Conservation (phyloP, 2,113 vertebrate species). For the Psilopogon haemacephalus region DNA sequence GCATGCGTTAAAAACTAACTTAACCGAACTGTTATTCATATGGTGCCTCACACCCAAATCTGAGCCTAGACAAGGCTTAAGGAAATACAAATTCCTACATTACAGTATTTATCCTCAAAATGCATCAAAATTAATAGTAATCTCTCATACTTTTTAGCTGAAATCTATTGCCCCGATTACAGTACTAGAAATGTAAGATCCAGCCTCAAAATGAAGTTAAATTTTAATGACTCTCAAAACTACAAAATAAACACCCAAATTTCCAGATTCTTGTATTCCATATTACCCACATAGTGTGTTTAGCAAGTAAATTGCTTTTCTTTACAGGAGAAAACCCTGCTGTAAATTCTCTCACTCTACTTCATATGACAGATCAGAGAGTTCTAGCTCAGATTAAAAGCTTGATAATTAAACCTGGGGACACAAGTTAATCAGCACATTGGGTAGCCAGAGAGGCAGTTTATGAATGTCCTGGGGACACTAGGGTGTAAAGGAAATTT, state of each 20-base stretch:
- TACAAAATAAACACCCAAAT: background rate
- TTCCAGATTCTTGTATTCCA: background rate
- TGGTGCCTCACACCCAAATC: background rate
- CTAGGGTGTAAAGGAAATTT: background rate
- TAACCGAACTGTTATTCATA: background rate
- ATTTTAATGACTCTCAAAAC: background rate
- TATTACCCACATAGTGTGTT: background rate
- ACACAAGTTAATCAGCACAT: background rate
- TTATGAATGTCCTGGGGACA: background rate
- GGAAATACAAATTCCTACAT: background rate
- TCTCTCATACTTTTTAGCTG: background rate
- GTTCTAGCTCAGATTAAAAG: slow-evolving; percentile 34
- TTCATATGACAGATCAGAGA: slow-evolving; percentile 45
- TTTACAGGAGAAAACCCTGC: slow-evolving; percentile 18
- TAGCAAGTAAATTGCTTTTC: slow-evolving; percentile 1
- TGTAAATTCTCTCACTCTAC: background rate
- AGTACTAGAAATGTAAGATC: background rate
- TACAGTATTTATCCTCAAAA: background rate
- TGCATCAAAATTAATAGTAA: background rate
- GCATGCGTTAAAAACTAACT: background rate
- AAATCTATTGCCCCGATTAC: background rate
- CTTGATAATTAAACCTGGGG: slow-evolving; percentile 36
- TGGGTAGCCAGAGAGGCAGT: background rate
- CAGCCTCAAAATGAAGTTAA: background rate
- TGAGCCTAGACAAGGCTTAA: slow-evolving; percentile 6